Percentiles rank a stretch among this genome's conserved stretches.
phyloP scores from a whole-genome alignment of 2,888 invertebrate species.

The Yponomeuta sedellus region DNA sequence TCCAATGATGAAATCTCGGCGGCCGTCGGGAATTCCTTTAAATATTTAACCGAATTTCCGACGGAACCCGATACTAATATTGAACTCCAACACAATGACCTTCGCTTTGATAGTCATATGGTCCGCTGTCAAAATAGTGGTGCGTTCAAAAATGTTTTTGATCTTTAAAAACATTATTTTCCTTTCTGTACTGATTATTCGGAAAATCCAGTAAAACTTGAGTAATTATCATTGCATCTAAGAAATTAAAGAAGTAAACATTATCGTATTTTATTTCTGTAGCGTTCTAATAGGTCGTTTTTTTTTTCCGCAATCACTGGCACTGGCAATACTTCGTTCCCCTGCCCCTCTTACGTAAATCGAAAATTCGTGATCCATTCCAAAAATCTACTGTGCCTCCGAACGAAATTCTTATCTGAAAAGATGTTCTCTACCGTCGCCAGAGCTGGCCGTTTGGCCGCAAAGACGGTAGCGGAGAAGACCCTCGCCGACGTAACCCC shows the following conservation, averaged over 20 bases:
- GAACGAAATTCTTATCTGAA: slow-evolving; percentile 40
- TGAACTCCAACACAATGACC: background rate
- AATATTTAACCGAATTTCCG: too few relatives aligned
- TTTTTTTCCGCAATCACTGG: background rate
- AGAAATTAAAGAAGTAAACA: background rate
- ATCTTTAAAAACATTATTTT: background rate
- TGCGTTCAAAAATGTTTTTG: background rate
- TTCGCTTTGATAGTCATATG: background rate
- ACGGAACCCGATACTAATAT: background rate
- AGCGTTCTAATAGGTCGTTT: background rate
- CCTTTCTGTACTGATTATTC: background rate
- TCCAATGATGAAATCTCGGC: too few relatives aligned
- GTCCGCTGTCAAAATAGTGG: background rate
- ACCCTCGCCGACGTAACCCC: slow-evolving; percentile 74
- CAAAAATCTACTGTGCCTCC: slow-evolving; percentile 36
- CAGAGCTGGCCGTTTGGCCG: slow-evolving; percentile 68
- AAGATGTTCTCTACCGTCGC: slow-evolving; percentile 73
- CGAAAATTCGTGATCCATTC: slow-evolving; percentile 35
- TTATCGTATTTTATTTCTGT: background rate
- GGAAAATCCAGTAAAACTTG: background rate
- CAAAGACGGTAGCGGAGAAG: slow-evolving; percentile 67
- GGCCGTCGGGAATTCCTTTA: too few relatives aligned
- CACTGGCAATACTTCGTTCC: slow-evolving; percentile 22
- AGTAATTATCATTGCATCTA: background rate
- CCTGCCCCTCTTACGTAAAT: slow-evolving; percentile 37